Percentiles rank a stretch among this genome's conserved stretches.
Conservation (phyloP, 2,888 invertebrate species). For the Hedychridium roseum region DNA sequence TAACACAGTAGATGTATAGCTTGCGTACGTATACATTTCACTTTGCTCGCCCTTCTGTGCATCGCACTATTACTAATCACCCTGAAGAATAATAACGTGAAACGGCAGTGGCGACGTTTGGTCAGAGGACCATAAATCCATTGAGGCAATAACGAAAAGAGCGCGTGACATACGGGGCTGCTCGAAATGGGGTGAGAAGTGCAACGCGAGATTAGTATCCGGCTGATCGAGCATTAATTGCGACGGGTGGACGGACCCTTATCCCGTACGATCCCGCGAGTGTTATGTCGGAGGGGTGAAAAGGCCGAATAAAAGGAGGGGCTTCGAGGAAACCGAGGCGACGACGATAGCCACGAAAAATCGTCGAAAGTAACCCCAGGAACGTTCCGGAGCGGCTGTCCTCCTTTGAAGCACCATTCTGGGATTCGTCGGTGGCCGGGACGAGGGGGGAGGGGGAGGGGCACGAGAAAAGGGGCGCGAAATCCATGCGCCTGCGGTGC, state of each 20-base stretch:
- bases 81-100: no score
- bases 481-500: slow-evolving; percentile 38
- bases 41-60: no score
- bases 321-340: no score
- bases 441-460: slow-evolving; percentile 8
- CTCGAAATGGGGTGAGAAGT: no score
- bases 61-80: no score
- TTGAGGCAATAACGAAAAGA: slow-evolving; percentile 20
- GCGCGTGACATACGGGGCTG: no score
- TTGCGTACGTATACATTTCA: no score
- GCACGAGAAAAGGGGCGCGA: slow-evolving; percentile 27
- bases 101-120: no score
- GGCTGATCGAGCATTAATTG: slow-evolving; percentile 42
- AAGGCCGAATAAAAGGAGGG: not conserved
- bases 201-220: slow-evolving; percentile 34
- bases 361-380: no score
- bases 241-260: slow-evolving; percentile 15
- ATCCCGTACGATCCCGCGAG: no score
- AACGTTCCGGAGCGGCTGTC: not conserved
- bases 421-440: slow-evolving; percentile 5
- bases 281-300: slow-evolving; percentile 3
- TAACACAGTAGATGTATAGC: no score
- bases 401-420: slow-evolving; percentile 36
- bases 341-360: no score
- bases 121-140: slow-evolving; percentile 22